These are phyloP conservation scores for Emydocephalus ijimae DNA, from an alignment of 2,113 vertebrate genomes.

Conservation along the genomic window DNA sequence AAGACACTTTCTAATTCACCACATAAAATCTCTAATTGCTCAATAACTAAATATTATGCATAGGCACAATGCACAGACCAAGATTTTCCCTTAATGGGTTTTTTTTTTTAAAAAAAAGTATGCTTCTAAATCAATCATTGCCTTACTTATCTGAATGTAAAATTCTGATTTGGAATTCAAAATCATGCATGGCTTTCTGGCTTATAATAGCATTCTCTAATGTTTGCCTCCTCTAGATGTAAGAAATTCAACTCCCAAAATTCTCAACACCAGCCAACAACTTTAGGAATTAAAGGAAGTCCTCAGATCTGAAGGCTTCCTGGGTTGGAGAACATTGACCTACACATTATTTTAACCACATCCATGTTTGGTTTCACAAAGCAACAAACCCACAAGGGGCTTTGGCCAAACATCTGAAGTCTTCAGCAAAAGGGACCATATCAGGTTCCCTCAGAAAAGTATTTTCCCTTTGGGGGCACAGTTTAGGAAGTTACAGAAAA, in stretches of 20 bases:
- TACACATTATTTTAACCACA: not conserved
- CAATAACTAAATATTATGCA: not conserved
- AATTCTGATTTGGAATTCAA: not conserved
- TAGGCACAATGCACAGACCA: not conserved
- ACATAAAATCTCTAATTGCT: not conserved
- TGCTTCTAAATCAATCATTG: too few species aligned
- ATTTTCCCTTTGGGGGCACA: not conserved
- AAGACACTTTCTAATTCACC: not conserved
- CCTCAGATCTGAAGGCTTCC: not conserved
- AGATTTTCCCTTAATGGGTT: not conserved
- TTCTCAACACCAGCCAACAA: not conserved
- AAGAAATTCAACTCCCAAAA: not conserved
- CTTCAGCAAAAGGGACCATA: not conserved
- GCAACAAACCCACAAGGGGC: too few species aligned
- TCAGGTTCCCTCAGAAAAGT: not conserved
- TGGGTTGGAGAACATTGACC: not conserved
- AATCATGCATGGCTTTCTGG: not conserved
- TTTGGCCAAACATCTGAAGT: not conserved
- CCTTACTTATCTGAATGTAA: not conserved
- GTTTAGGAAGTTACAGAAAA: not conserved
- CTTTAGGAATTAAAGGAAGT: not conserved
- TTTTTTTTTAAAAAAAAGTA: not conserved
- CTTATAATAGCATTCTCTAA: not conserved
- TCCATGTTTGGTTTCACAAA: not conserved
- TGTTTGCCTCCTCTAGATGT: not conserved